A percentile compares a stretch with the other conserved stretches of the same genome.
Evolutionary conservation across 2,888 invertebrate genomes (phyloP).

Genomic region (Pheosia gnoma): DNA sequence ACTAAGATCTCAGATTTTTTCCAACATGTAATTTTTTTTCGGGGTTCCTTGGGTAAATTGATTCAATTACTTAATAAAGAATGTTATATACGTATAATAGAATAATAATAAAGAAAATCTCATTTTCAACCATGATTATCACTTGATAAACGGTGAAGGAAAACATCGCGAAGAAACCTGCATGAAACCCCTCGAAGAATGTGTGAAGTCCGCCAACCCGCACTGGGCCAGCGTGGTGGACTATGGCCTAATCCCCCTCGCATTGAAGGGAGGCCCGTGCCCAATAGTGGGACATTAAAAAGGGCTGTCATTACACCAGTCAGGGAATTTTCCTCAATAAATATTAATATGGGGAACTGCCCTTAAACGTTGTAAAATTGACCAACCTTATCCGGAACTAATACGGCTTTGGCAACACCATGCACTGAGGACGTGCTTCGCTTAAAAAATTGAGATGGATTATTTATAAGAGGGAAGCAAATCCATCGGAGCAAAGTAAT

Average conservation of each 20-base stretch:
- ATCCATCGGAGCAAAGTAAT: not conserved
- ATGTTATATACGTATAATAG: too few relatives aligned
- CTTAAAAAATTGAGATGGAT: not conserved
- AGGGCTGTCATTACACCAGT: not conserved
- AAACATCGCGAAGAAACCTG: too few relatives aligned
- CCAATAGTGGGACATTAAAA: too few relatives aligned
- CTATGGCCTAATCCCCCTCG: too few relatives aligned
- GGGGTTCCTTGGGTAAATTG: not conserved
- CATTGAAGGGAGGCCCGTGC: too few relatives aligned
- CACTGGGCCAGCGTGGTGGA: too few relatives aligned
- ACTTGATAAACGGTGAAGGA: too few relatives aligned
- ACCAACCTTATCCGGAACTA: constrained; percentile 2
- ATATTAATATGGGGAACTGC: not conserved
- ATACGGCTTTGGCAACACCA: not conserved
- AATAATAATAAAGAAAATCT: too few relatives aligned
- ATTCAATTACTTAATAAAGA: not conserved
- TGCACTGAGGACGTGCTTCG: not conserved
- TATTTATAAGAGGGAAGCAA: not conserved
- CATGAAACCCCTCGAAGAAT: too few relatives aligned
- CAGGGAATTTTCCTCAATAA: not conserved
- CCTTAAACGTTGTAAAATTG: constrained; percentile 1
- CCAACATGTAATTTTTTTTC: not conserved
- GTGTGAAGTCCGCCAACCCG: too few relatives aligned
- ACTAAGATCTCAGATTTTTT: not conserved
- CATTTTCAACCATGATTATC: too few relatives aligned